These are phyloP conservation scores for Anastatus disparis DNA, from an alignment of 1,140 invertebrate species.

Conservation along the genomic window DNA sequence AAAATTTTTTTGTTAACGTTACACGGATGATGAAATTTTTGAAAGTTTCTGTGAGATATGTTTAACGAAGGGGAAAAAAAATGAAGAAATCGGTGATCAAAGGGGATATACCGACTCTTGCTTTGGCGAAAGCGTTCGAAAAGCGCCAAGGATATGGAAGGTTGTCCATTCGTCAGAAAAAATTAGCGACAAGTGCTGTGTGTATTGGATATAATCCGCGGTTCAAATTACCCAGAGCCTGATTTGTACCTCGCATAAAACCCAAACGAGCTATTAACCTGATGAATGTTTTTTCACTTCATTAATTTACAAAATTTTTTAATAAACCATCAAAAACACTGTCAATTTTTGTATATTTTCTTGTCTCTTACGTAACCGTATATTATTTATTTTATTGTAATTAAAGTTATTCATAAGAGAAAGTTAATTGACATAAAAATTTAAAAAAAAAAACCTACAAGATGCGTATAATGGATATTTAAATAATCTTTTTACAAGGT, in stretches of 20 bases:
- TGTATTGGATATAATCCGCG: constrained; percentile 44
- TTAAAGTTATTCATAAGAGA: no score
- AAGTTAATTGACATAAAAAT: no score
- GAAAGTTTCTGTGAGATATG: background rate
- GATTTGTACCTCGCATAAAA: background rate
- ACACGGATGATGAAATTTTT: no score
- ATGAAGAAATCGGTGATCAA: constrained; percentile 26
- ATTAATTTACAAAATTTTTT: constrained; percentile 17
- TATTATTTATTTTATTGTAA: no score
- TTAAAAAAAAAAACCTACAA: no score
- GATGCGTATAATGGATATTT: no score
- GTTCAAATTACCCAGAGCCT: constrained; percentile 31
- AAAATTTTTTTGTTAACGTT: background rate
- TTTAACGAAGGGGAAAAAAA: background rate
- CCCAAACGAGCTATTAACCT: constrained; percentile 11
- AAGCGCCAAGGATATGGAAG: constrained; percentile 40
- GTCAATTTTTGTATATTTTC: no score
- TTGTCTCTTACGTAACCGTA: no score
- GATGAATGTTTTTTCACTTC: constrained; percentile 29
- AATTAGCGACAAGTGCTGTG: constrained; percentile 50
- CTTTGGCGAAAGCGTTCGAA: constrained; percentile 43
- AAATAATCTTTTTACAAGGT: no score
- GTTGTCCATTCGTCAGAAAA: constrained; percentile 51
- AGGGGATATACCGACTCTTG: constrained; percentile 20
- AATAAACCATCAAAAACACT: no score